Conservation (phyloP, 2,888 invertebrate genomes). For the Iselma pallidipennis region DNA sequence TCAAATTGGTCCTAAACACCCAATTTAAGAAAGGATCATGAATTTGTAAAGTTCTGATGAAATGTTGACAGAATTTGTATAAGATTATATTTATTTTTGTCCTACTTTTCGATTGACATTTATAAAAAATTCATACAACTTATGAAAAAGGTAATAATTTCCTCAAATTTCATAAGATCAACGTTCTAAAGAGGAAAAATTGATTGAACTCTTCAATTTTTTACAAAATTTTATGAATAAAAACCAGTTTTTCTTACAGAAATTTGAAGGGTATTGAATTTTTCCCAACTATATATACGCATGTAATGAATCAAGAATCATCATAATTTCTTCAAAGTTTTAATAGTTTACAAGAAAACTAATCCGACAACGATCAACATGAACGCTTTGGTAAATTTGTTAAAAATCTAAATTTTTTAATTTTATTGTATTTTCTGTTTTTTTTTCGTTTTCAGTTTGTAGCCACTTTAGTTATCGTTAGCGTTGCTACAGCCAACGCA, state of each 20-base stretch:
- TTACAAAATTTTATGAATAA: not conserved
- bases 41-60: not conserved
- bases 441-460: not conserved
- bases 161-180: not conserved
- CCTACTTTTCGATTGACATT: not conserved
- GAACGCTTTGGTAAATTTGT: not conserved
- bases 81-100: not conserved
- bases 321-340: not conserved
- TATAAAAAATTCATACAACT: too few species aligned
- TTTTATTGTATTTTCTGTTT: too few species aligned
- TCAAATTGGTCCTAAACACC: too few species aligned
- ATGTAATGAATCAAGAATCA: not conserved
- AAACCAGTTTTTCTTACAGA: too few species aligned
- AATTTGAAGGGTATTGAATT: too few species aligned
- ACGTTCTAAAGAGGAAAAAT: too few species aligned
- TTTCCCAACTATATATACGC: not conserved
- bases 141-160: not conserved
- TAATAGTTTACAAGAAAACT: not conserved
- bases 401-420: not conserved
- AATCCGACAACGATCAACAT: not conserved
- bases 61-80: not conserved
- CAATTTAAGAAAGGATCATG: not conserved
- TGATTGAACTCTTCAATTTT: too few species aligned
- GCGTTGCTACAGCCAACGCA: not conserved
- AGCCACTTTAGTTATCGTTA: not conserved